Evolutionary conservation across 2,113 vertebrate species (phyloP), one percentile per base, ranked within the genome.

Genomic region (Eretmodus cyanostictus): DNA sequence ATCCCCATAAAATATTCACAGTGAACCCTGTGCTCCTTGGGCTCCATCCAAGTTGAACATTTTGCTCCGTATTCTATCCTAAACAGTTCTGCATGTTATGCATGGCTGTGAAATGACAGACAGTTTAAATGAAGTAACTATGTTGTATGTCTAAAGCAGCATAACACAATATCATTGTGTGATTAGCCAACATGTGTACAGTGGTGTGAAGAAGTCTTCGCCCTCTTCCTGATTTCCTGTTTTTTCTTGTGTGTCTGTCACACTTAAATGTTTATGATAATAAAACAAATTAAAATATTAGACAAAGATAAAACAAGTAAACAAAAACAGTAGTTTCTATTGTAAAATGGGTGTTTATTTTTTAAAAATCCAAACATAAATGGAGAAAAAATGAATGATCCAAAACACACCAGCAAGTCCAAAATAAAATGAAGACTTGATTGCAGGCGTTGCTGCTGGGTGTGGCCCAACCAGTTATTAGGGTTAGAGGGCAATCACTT

Each of bases 71-170:
- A 42, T 16, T 9, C 38, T 27, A 4, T 27, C 38, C 66, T 27
- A 24, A 4, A 71, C 66, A 45, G 2, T 45, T 45, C 3, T 2
- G 40, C 3, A 22, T 27, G 22, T 27, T 24, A 45, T 42, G 19
- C 13, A 42, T 24, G 4, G 0, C 3, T 16, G 38, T 42, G 34
- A 12, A 66, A 38, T 66, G 19, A 71, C n/a, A 34, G 29, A 17
- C 4, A 71, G 8, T 22, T 40, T 40, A 22, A 42, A 22, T 9
- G 5, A 71, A 24, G 19, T 0, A 66, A 66, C 17, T 12, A 0
- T 63, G 2, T 38, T 8, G 34, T 14, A 16, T 1, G 38, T 13
- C 66, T 73, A 42, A 45, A 73, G 66, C 38, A 73, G 66, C 38
- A 73, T 42, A 14, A 42, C n/a, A 42, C 66, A 42, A 3, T 71